phyloP scores from a whole-genome alignment of 2,888 invertebrate genomes.

The Hypsopygia costalis region DNA sequence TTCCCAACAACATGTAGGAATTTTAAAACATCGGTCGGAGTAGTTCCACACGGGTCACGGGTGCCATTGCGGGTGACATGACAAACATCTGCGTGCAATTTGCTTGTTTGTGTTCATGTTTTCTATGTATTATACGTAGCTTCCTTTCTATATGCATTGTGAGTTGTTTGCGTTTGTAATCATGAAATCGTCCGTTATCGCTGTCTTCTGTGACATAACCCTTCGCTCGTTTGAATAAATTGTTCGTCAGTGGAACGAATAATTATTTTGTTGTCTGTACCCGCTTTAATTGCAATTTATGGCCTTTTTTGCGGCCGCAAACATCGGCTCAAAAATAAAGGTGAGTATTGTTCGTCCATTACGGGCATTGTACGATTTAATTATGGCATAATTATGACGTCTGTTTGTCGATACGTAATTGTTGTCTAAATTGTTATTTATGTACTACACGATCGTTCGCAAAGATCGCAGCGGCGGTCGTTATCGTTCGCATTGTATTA shows the following conservation, averaged over 20 bases:
- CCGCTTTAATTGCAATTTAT: conserved; percentile 52
- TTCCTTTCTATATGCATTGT: too few species aligned
- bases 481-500: neutral
- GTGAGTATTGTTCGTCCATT: neutral
- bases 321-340: neutral
- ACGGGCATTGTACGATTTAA: neutral
- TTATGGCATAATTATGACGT: too few species aligned
- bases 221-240: conserved; percentile 44
- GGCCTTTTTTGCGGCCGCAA: conserved; percentile 22
- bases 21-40: too few species aligned
- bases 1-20: too few species aligned
- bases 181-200: too few species aligned
- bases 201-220: conserved; percentile 10
- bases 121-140: too few species aligned
- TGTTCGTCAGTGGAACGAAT: conserved; percentile 41
- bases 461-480: neutral
- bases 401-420: neutral
- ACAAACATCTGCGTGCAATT: too few species aligned
- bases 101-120: too few species aligned
- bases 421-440: conserved; percentile 2
- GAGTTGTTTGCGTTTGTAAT: too few species aligned
- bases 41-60: too few species aligned
- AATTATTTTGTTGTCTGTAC: conserved; percentile 40
- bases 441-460: neutral
- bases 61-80: too few species aligned